These are phyloP conservation scores for Microtus oregoni DNA, from an alignment of 2,113 vertebrate species.

Conservation along the genomic window DNA sequence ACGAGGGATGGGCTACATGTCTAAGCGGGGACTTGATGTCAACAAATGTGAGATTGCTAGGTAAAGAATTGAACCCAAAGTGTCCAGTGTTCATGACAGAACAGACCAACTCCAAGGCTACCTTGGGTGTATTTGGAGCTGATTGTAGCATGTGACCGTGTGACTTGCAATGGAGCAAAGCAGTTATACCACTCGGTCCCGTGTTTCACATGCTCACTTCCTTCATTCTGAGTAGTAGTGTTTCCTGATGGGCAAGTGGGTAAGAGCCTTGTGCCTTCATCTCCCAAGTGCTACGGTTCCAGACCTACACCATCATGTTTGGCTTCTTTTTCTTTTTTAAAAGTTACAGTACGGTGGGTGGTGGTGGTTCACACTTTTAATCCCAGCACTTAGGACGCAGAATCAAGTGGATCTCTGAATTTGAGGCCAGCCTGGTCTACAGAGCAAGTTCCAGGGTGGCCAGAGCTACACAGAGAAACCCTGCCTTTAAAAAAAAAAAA, in stretches of 20 bases:
- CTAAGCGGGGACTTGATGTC: conserved; percentile 97
- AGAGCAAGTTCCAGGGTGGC: not conserved
- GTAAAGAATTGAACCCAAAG: conserved; percentile 77
- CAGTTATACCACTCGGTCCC: not conserved
- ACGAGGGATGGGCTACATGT: conserved; percentile 99
- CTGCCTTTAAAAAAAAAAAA: not conserved
- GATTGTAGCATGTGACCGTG: not conserved
- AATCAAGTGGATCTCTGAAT: not conserved
- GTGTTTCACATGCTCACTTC: fast-evolving
- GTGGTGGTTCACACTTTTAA: not conserved
- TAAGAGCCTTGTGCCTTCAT: not conserved
- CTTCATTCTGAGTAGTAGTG: not conserved
- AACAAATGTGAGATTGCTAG: conserved; percentile 99
- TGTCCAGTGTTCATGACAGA: not conserved
- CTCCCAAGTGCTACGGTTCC: not conserved
- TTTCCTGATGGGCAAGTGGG: not conserved
- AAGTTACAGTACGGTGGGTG: not conserved
- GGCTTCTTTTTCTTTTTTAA: not conserved
- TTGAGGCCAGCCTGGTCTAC: not conserved
- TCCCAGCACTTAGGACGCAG: not conserved
- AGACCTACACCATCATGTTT: too few relatives aligned
- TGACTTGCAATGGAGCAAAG: not conserved
- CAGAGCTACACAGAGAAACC: not conserved
- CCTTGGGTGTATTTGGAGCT: not conserved
- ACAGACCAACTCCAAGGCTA: fast-evolving